Percentiles rank a stretch among this genome's conserved stretches.
phyloP scores from a whole-genome alignment of 2,113 vertebrate species.

The Prunella himalayana region DNA sequence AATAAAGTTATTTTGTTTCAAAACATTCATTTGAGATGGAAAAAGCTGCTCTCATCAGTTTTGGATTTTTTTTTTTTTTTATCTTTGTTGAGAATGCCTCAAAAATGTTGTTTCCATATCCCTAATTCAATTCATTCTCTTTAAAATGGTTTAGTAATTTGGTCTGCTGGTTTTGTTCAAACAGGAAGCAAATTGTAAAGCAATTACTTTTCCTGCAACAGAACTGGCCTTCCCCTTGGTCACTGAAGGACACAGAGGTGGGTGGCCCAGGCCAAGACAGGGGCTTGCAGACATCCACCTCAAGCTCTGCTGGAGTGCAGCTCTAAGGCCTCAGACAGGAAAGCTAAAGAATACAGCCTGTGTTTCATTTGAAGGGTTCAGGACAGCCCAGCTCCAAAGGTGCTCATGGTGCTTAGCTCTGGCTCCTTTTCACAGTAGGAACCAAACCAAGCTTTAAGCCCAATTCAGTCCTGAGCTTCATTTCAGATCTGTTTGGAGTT shows the following conservation, averaged over 20 bases:
- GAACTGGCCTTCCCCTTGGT: neutral
- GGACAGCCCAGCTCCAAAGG: neutral
- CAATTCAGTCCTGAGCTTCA: neutral
- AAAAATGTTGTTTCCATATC: neutral
- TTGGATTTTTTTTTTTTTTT: neutral
- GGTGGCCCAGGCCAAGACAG: neutral
- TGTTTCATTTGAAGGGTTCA: neutral
- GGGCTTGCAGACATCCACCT: neutral
- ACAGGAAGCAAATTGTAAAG: constrained; percentile 24
- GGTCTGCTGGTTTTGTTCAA: constrained; percentile 16
- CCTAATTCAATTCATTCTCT: constrained; percentile 31
- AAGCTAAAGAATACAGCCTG: neutral
- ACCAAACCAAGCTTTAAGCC: neutral
- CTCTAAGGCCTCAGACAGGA: neutral
- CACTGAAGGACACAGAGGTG: neutral
- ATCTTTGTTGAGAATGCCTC: neutral
- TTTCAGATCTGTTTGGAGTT: neutral
- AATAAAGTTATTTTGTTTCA: constrained; percentile 50
- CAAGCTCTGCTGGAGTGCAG: neutral
- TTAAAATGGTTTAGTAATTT: constrained; percentile 6
- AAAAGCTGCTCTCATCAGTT: constrained; percentile 34
- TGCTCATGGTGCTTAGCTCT: neutral
- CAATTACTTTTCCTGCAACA: neutral
- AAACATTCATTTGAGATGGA: constrained; percentile 26
- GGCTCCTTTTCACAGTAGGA: neutral